These are phyloP conservation scores for Poecile atricapillus DNA, from an alignment of 2,113 vertebrate species.

Conservation along the genomic window DNA sequence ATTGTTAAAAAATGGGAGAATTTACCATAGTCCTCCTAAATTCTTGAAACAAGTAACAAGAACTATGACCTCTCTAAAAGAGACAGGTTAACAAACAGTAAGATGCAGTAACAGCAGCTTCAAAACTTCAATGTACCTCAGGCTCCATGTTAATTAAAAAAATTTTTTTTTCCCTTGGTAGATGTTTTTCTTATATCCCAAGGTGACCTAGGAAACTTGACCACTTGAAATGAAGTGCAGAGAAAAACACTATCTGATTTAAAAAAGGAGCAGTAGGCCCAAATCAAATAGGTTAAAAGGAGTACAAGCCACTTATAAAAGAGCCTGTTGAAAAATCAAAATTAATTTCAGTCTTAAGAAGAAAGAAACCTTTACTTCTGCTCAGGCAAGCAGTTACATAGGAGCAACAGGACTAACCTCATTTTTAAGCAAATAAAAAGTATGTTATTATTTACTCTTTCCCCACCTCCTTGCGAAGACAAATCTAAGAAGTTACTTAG, in stretches of 20 bases:
- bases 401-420: neutral
- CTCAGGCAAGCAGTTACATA: neutral
- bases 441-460: neutral
- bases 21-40: neutral
- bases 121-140: neutral
- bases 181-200: neutral
- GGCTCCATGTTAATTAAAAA: neutral
- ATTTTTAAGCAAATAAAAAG: neutral
- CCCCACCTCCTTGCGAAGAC: neutral
- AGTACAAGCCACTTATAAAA: neutral
- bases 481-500: neutral
- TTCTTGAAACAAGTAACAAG: neutral
- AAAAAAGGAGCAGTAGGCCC: neutral
- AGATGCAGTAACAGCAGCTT: neutral
- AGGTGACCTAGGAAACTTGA: conserved; percentile 36
- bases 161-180: neutral
- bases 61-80: neutral
- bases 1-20: neutral
- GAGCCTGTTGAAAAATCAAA: neutral
- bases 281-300: neutral
- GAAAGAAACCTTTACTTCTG: neutral
- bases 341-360: neutral
- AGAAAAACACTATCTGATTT: neutral
- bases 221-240: neutral
- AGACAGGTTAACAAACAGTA: neutral